Conservation (phyloP, 2,113 vertebrate species). For the Trichomycterus rosablanca region DNA sequence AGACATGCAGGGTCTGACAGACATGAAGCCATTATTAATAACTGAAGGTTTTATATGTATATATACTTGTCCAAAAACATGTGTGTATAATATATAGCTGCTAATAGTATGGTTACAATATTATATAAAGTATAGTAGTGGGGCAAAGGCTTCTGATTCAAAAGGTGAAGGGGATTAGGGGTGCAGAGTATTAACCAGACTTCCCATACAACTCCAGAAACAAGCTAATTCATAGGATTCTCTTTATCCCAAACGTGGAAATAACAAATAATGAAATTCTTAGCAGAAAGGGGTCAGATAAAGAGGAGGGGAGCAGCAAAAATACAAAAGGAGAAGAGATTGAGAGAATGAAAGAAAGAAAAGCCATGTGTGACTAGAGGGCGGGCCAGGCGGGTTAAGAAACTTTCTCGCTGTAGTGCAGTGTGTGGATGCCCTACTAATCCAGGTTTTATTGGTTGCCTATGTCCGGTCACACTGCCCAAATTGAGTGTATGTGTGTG, state of each 20-base stretch:
- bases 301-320: slow-evolving; percentile 42
- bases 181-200: slow-evolving; percentile 38
- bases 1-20: too few relatives aligned
- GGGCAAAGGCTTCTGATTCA: slow-evolving; percentile 24
- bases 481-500: slow-evolving; percentile 59
- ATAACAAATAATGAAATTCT: slow-evolving; percentile 55
- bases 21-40: too few relatives aligned
- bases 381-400: slow-evolving; percentile 68
- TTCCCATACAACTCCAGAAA: slow-evolving; percentile 46
- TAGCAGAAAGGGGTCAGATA: slow-evolving; percentile 38
- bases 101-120: neutral
- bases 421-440: slow-evolving; percentile 71
- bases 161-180: slow-evolving; percentile 29
- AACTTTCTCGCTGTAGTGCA: slow-evolving; percentile 69
- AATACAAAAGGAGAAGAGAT: slow-evolving; percentile 55
- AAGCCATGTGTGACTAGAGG: slow-evolving; percentile 60
- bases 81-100: too few relatives aligned
- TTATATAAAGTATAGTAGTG: neutral
- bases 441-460: slow-evolving; percentile 80
- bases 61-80: too few relatives aligned
- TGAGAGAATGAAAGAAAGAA: slow-evolving; percentile 58
- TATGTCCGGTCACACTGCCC: slow-evolving; percentile 69
- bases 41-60: too few relatives aligned
- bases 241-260: slow-evolving; percentile 67
- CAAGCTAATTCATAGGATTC: slow-evolving; percentile 65